A percentile compares a stretch with the other conserved stretches of the same genome.
phyloP scores from a whole-genome alignment of 2,113 vertebrate species.

The Dipodomys merriami region DNA sequence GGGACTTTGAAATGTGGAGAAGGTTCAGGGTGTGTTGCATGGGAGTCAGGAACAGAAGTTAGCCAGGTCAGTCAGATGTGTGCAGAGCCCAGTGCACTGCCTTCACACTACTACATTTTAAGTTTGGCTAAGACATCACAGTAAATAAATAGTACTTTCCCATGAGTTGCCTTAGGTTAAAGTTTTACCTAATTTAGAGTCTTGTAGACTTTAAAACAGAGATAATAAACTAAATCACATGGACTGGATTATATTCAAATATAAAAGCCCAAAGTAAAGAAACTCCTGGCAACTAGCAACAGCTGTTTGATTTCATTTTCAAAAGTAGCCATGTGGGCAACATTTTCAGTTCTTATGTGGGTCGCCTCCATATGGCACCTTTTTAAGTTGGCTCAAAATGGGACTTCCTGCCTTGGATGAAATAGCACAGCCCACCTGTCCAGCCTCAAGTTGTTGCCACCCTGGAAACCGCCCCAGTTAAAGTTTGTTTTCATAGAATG shows the following conservation, averaged over 20 bases:
- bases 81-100: too few species aligned
- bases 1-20: neutral
- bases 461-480: neutral
- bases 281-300: neutral
- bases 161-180: neutral
- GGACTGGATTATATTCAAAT: slow-evolving; percentile 39
- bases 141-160: slow-evolving; percentile 32
- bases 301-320: neutral
- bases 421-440: neutral
- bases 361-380: neutral
- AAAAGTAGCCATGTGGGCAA: neutral
- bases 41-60: neutral
- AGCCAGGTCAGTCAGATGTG: neutral
- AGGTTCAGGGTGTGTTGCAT: neutral
- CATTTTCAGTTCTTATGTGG: neutral
- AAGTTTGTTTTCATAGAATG: neutral
- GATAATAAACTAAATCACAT: slow-evolving; percentile 38
- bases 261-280: slow-evolving; percentile 35
- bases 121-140: slow-evolving; percentile 2
- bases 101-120: neutral
- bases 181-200: slow-evolving; percentile 47
- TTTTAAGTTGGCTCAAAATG: slow-evolving; percentile 25
- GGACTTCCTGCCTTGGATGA: neutral
- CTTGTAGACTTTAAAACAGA: slow-evolving; percentile 31
- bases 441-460: neutral